Conservation (phyloP, 2,888 invertebrate genomes). For the Drosophila multiciliata region DNA sequence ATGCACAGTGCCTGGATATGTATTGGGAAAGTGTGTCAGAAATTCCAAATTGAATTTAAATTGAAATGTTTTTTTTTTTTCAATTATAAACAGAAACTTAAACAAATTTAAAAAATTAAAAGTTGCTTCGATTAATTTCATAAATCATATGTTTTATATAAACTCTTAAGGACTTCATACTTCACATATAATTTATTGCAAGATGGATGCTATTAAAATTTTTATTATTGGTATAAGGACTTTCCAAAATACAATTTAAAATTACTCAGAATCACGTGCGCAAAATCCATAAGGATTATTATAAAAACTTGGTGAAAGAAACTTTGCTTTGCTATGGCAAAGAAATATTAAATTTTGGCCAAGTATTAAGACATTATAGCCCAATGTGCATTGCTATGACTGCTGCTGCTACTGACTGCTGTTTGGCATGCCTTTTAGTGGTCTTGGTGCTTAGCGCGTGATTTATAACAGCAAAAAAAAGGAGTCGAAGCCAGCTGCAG, state of each 20-base stretch:
- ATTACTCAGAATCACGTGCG: background rate
- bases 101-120: background rate
- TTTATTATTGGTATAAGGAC: background rate
- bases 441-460: conserved; percentile 76
- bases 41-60: background rate
- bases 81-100: background rate
- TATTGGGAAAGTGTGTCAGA: conserved; percentile 36
- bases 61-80: background rate
- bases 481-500: conserved; percentile 36
- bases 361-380: conserved; percentile 12
- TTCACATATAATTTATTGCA: background rate
- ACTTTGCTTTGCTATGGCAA: background rate
- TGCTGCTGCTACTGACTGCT: conserved; percentile 46
- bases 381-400: conserved; percentile 54
- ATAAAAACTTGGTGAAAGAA: background rate
- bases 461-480: conserved; percentile 70
- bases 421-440: conserved; percentile 71
- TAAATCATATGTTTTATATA: background rate
- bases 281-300: background rate
- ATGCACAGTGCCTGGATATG: conserved; percentile 29
- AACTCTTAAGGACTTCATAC: background rate
- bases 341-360: conserved; percentile 6
- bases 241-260: background rate
- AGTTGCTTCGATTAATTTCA: background rate
- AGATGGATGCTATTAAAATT: background rate